These are phyloP conservation scores for Notamacropus eugenii DNA, from an alignment of 2,797 vertebrate species.

Conservation along the genomic window DNA sequence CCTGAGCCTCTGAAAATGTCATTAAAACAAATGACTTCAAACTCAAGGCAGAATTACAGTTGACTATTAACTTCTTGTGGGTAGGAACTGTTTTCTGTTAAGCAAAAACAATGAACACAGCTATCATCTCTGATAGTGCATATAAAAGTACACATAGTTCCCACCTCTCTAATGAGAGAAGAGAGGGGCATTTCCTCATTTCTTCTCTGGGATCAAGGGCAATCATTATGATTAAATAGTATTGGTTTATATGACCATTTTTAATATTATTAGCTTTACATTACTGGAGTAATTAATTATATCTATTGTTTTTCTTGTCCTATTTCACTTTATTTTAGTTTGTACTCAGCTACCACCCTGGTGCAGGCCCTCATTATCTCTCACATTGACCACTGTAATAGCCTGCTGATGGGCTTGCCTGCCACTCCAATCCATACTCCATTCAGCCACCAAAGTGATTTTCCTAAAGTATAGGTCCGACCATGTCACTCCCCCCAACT, in stretches of 20 bases:
- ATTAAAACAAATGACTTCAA: neutral
- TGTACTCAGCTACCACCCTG: neutral
- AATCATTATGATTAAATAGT: neutral
- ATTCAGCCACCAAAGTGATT: neutral
- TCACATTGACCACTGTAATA: neutral
- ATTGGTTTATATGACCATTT: neutral
- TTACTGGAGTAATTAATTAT: neutral
- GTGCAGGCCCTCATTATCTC: neutral
- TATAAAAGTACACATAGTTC: neutral
- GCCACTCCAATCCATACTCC: neutral
- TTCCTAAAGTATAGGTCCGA: neutral
- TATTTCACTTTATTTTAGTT: neutral
- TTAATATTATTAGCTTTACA: neutral
- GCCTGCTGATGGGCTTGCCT: neutral
- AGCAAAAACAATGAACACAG: neutral
- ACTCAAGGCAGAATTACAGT: neutral
- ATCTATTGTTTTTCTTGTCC: neutral
- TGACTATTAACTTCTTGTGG: neutral
- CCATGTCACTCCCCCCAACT: neutral
- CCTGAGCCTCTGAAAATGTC: neutral
- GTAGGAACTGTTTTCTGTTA: neutral
- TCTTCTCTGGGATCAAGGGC: neutral
- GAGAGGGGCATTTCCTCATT: neutral
- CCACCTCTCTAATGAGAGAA: neutral
- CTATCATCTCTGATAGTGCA: neutral